A percentile compares a stretch with the other conserved stretches of the same genome.
Conservation (phyloP, 2,113 vertebrate species). For the Odontophorus gujanensis region DNA sequence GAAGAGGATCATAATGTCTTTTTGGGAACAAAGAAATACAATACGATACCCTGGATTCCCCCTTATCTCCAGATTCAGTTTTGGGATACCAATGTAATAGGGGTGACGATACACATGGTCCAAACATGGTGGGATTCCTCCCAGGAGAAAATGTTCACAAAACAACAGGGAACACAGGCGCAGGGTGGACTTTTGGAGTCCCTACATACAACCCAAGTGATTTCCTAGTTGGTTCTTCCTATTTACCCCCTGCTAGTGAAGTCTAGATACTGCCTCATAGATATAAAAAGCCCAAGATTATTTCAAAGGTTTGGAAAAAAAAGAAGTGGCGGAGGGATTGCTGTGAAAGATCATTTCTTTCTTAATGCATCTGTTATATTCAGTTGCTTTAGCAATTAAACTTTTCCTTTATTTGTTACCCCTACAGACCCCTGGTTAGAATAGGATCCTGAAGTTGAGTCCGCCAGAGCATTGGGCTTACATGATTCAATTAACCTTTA, state of each 20-base stretch:
- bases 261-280: background rate
- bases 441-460: conserved; percentile 74
- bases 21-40: background rate
- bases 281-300: conserved; percentile 12
- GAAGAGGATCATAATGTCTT: accelerated
- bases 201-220: background rate
- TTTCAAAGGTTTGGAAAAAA: background rate
- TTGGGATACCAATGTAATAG: accelerated
- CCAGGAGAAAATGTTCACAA: background rate
- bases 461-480: conserved; percentile 74
- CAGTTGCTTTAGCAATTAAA: conserved; percentile 55
- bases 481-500: conserved; percentile 89
- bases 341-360: conserved; percentile 53
- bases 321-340: background rate
- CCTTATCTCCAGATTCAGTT: background rate
- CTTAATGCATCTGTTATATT: conserved; percentile 20
- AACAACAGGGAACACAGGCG: accelerated
- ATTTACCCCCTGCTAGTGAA: background rate
- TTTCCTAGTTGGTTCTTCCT: background rate
- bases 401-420: conserved; percentile 71
- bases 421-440: conserved; percentile 68
- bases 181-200: background rate
- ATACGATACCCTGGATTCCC: background rate
- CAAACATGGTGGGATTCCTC: background rate
- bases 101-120: background rate